A percentile compares a stretch with the other conserved stretches of the same genome.
These are phyloP conservation scores for Coranthus polyacanthus DNA, from an alignment of 2,797 vertebrate genomes.

Conservation along the genomic window DNA sequence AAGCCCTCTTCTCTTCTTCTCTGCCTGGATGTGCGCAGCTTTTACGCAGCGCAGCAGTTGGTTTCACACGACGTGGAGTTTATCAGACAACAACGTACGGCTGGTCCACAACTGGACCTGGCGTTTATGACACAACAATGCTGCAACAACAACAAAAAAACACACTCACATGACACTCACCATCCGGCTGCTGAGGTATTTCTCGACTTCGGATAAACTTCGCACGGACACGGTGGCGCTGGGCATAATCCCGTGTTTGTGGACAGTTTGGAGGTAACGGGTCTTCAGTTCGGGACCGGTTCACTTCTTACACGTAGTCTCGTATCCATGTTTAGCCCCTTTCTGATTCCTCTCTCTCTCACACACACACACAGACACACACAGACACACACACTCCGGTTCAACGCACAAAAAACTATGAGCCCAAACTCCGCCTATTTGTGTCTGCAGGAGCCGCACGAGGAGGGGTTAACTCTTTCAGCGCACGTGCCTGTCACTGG, in stretches of 20 bases:
- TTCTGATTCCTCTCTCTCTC: not conserved
- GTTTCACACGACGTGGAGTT: slow-evolving; percentile 47
- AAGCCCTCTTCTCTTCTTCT: too few relatives aligned
- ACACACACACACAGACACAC: not conserved
- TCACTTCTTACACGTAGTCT: slow-evolving; percentile 32
- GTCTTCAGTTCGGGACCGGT: slow-evolving; percentile 25
- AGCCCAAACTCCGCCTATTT: slow-evolving; percentile 67
- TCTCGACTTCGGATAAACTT: slow-evolving; percentile 82
- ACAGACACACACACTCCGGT: slow-evolving; percentile 1
- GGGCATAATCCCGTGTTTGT: slow-evolving; percentile 71
- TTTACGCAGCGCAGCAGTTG: slow-evolving; percentile 48
- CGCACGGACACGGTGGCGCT: slow-evolving; percentile 76
- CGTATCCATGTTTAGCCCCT: slow-evolving; percentile 52
- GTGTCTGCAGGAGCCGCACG: slow-evolving; percentile 23
- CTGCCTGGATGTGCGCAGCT: slow-evolving; percentile 18
- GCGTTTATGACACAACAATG: slow-evolving; percentile 18
- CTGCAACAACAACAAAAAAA: too few relatives aligned
- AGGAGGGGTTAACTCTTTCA: slow-evolving; percentile 60
- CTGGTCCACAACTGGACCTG: slow-evolving; percentile 40
- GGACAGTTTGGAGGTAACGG: not conserved
- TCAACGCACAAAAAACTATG: slow-evolving; percentile 51
- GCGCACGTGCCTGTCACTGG: slow-evolving; percentile 16
- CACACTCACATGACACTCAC: slow-evolving; percentile 63
- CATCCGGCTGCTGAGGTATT: slow-evolving; percentile 78
- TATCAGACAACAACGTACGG: slow-evolving; percentile 37